Evolutionary conservation across 2,113 vertebrate genomes (phyloP).

Genomic region (Coturnix japonica): DNA sequence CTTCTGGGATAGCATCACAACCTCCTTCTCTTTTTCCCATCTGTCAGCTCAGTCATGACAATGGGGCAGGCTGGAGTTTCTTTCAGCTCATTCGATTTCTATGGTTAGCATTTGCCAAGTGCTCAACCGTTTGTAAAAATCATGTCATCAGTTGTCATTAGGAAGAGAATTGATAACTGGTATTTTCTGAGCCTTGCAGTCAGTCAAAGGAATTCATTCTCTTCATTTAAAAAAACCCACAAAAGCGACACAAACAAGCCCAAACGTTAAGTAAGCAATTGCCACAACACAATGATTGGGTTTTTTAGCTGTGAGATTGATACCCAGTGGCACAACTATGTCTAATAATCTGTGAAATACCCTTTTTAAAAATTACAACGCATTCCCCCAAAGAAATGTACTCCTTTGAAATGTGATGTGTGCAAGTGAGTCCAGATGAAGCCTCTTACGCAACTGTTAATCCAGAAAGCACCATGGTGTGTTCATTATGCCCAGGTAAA

Average conservation of each 20-base stretch:
- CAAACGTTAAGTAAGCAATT: not conserved
- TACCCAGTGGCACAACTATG: conserved; percentile 5
- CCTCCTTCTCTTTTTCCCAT: conserved; percentile 56
- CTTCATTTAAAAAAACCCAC: not conserved
- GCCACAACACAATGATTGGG: not conserved
- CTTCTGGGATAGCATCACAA: conserved; percentile 50
- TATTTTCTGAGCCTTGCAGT: conserved; percentile 33
- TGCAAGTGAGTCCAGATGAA: not conserved
- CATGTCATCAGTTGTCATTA: conserved; percentile 69
- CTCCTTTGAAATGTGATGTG: not conserved
- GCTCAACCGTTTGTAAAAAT: conserved; percentile 66
- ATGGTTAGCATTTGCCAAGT: conserved; percentile 57
- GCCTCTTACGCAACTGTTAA: not conserved
- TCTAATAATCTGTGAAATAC: conserved; percentile 19
- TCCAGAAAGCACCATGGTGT: not conserved
- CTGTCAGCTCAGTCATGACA: conserved; percentile 40
- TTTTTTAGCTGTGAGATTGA: conserved; percentile 23
- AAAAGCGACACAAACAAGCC: not conserved
- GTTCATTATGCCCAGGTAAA: not conserved
- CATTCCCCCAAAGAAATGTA: not conserved
- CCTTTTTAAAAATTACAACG: not conserved
- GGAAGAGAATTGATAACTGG: conserved; percentile 57
- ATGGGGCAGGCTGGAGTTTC: conserved; percentile 44
- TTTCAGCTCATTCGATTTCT: conserved; percentile 61
- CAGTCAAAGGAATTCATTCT: conserved; percentile 28